Evolutionary conservation across 2,113 vertebrate genomes (phyloP), one percentile per base, ranked within the genome.

Genomic region (Dunckerocampus dactyliophorus): DNA sequence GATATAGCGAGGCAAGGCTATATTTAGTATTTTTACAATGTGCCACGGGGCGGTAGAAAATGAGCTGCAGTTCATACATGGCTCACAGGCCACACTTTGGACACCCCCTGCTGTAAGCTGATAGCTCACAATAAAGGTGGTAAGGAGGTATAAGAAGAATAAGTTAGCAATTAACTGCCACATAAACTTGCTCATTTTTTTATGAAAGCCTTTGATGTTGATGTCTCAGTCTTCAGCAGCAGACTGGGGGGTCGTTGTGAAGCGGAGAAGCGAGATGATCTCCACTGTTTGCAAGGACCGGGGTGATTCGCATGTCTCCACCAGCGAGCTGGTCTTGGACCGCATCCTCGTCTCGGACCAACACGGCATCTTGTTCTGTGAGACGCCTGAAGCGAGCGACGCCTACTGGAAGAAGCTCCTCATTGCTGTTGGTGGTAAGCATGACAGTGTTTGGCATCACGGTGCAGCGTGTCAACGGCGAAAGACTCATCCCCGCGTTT

Each of bases 321-420:
- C 98, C 85, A 93, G 88, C 83, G 95, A 93, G 84, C 97, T 98
- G 55, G 92, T 97, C 80, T 91, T 99, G 65, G 94, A 98, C 82
- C 93, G 96, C 61, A 97, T 99, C 84, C 98, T 99, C 65, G 96
- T 99, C 69, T 97, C 94, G 52, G 95, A 99, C 89, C 96, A 95
- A 75, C 93, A 96, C 89, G 94, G 92, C 86, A 95, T 99, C 74
- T 87, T 99, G 58, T 99, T 99, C 88, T 99, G 97, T 88, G 96
- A 99, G 89, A 99, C 96, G 0, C 96, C 97, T 15, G 98, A 99
- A 90, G 96, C 97, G 81, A 95, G 96, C 65, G 98, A 99, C 87
- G 97, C 95, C 0, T 95, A 99, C 58, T 99, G 97, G 97, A 99
- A 99, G 89, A 99, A 99, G 88, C 95, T 99, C 75, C 91, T 99